These are phyloP conservation scores for Nyctibius bracteatus DNA, from an alignment of 2,113 vertebrate species.

Conservation along the genomic window DNA sequence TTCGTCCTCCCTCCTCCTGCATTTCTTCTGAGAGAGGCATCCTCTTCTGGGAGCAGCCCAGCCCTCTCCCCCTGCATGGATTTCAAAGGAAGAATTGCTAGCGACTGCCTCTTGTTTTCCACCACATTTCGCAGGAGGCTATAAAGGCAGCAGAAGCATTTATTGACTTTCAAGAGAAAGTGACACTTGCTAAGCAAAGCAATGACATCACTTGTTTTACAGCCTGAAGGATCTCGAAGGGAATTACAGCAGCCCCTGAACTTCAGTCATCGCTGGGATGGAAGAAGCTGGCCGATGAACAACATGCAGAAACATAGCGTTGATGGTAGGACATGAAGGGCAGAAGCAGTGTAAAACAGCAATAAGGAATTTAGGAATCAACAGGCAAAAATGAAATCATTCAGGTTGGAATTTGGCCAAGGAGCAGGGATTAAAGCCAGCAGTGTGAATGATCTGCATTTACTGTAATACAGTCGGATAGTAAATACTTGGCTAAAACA, in stretches of 20 bases:
- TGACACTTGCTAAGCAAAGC: background rate
- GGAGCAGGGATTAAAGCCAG: background rate
- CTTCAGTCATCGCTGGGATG: background rate
- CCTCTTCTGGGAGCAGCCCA: background rate
- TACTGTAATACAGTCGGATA: background rate
- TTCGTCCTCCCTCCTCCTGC: background rate
- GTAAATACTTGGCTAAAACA: background rate
- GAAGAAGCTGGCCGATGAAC: background rate
- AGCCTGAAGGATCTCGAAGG: background rate
- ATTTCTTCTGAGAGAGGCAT: background rate
- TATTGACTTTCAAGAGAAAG: background rate
- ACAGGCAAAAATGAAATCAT: background rate
- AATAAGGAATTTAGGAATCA: background rate
- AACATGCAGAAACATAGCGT: background rate
- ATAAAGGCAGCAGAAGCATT: background rate
- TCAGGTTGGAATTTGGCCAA: background rate
- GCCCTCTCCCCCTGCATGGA: rapidly evolving
- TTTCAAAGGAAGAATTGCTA: background rate
- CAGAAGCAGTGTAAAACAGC: background rate
- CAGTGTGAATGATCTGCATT: background rate
- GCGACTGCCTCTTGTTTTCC: rapidly evolving
- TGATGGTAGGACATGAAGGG: background rate
- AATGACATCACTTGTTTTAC: background rate
- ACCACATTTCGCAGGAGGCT: background rate
- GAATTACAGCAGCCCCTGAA: background rate